Base-by-base conservation (phyloP, 2,797 vertebrate genomes). In the Arrhamphus sclerolepis region DNA sequence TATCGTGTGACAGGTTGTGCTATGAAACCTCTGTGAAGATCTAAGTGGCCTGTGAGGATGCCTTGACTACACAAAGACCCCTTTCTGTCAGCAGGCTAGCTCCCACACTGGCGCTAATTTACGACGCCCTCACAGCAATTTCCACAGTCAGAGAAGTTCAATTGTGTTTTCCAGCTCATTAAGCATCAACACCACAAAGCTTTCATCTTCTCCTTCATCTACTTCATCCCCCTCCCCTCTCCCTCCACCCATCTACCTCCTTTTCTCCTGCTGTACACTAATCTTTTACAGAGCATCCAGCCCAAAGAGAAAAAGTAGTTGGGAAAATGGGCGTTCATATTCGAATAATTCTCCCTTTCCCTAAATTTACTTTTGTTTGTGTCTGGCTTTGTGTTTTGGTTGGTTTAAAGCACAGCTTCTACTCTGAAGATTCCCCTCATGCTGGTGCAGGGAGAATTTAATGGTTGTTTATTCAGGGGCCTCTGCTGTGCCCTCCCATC, bases 91-190 rank as follows among this genome's bases (percentile, higher is more conserved):
- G 85, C 82, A 56, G 87, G 91, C 88, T 86, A 87, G 92, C 92
- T 93, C 92, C 89, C 84, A 88, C 86, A 90, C 89, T 89, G 92
- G 82, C 89, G 91, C 91, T 91, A 93, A 94, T 94, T 92, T 93
- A 93, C 89, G 86, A 90, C 89, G 91, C 87, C 91, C 91, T 93
- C 88, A 90, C 91, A 93, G 92, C 89, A 83, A 92, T 93, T 93
- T 95, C 93, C 93, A 93, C 93, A 94, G 93, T 93, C 84, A 81
- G 92, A 91, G 88, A 89, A 92, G 92, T 89, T 91, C 92, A 93
- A 92, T 92, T 92, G 93, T 92, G 87, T 94, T 94, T 94, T 95
- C 93, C 93, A 92, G 92, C 92, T 94, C 94, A 94, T 94, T 94
- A 94, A 92, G 82, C 92, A 82, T 87, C 72, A 72, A 81, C 85